Percentiles rank a stretch among this genome's conserved stretches.
Evolutionary conservation across 1,140 invertebrate species (phyloP).

Genomic region (Wiebesia pumilae): DNA sequence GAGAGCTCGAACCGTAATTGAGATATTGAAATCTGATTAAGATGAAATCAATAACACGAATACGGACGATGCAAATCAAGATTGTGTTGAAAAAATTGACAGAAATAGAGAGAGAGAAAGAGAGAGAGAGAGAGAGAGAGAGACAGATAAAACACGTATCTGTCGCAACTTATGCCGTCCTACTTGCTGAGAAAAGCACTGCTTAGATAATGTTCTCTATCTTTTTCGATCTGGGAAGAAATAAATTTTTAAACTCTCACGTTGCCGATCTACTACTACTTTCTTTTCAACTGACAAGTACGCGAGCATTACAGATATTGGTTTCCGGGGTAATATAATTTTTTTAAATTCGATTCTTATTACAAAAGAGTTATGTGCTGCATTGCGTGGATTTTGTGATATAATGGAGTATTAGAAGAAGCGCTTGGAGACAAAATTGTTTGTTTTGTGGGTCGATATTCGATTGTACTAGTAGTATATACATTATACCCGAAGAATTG

Average conservation of each 20-base stretch:
- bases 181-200: background rate
- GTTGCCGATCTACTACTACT: background rate
- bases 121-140: background rate
- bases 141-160: background rate
- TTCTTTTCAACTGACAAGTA: background rate
- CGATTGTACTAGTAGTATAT: background rate
- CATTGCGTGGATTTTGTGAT: conserved; percentile 11
- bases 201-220: conserved; percentile 27
- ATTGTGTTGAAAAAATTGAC: conserved; percentile 11
- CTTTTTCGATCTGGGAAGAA: background rate
- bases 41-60: conserved; percentile 72
- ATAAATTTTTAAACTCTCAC: conserved; percentile 2
- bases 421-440: background rate
- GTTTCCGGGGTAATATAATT: conserved; percentile 49
- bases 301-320: conserved; percentile 29
- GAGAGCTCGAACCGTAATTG: conserved; percentile 73
- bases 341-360: conserved; percentile 51
- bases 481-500: conserved; percentile 16
- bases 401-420: background rate
- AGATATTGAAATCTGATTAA: conserved; percentile 75
- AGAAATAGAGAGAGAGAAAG: background rate
- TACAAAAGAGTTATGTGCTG: conserved; percentile 32
- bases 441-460: conserved; percentile 23
- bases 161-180: conserved; percentile 3
- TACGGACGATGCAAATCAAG: background rate